These are phyloP conservation scores for Agrotis puta DNA, from an alignment of 2,888 invertebrate genomes.

Conservation along the genomic window DNA sequence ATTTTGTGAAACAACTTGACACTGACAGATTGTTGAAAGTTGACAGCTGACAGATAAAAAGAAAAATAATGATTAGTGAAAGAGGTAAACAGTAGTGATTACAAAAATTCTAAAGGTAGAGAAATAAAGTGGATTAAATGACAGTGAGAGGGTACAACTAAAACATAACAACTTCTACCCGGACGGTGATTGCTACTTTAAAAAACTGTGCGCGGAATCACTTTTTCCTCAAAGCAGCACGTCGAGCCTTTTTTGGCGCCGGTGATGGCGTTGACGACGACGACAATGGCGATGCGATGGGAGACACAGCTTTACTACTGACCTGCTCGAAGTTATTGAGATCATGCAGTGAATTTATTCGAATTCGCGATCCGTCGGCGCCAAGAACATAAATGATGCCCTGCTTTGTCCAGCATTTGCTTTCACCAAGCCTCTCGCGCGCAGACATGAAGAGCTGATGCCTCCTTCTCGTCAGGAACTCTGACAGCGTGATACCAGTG, in stretches of 20 bases:
- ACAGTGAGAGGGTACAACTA: too few relatives aligned
- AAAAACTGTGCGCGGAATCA: not conserved
- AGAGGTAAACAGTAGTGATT: too few relatives aligned
- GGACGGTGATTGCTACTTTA: not conserved
- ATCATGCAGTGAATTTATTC: not conserved
- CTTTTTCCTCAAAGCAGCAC: not conserved
- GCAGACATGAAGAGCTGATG: slow-evolving; percentile 7
- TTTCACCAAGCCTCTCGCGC: not conserved
- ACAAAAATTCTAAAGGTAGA: too few relatives aligned
- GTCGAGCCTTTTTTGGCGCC: not conserved
- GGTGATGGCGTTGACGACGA: not conserved
- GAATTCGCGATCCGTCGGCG: not conserved
- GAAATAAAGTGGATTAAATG: too few relatives aligned
- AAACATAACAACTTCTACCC: not conserved
- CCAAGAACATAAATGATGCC: not conserved
- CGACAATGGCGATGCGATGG: not conserved
- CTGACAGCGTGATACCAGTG: not conserved
- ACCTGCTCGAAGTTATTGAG: not conserved
- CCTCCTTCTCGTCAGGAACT: not conserved
- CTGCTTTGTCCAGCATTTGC: too few relatives aligned
- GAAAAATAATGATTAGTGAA: too few relatives aligned
- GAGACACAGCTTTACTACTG: not conserved
- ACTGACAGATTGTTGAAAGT: too few relatives aligned
- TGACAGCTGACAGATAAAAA: too few relatives aligned
- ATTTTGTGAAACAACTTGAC: too few relatives aligned